phyloP scores from a whole-genome alignment of 2,888 invertebrate genomes.

The Cactoblastis cactorum region DNA sequence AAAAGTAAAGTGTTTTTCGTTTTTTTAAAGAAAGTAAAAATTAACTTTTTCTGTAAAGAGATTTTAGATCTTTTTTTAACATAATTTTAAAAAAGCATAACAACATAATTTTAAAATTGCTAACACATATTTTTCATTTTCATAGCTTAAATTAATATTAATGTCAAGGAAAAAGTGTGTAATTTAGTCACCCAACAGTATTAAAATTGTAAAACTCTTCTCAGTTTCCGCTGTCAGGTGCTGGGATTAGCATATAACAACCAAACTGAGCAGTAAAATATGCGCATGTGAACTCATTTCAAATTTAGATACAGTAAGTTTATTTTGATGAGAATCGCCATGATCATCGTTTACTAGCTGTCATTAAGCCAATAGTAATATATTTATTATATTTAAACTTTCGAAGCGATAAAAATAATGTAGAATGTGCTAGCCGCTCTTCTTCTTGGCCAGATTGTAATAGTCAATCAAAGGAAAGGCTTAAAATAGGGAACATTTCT shows the following conservation, averaged over 20 bases:
- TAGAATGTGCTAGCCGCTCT: too few species aligned
- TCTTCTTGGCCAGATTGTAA: too few species aligned
- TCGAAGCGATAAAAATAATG: too few species aligned
- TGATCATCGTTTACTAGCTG: neutral
- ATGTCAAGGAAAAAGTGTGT: neutral
- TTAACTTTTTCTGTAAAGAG: neutral
- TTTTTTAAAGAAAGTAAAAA: neutral
- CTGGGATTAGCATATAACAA: conserved; percentile 11
- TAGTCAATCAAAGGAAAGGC: too few species aligned
- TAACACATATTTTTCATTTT: neutral
- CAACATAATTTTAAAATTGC: too few species aligned
- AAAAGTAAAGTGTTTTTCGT: neutral
- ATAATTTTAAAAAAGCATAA: too few species aligned
- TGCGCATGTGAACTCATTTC: conserved; percentile 9
- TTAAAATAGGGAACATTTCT: too few species aligned
- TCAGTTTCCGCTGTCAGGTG: neutral
- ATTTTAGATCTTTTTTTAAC: neutral
- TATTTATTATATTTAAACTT: too few species aligned
- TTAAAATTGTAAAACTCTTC: conserved; percentile 2
- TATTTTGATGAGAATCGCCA: neutral
- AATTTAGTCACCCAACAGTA: neutral
- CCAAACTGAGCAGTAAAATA: conserved; percentile 7
- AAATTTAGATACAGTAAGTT: conserved; percentile 28
- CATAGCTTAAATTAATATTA: neutral
- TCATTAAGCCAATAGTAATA: too few species aligned